Conservation (phyloP, 2,888 invertebrate genomes). For the Meghimatium bilineatum region DNA sequence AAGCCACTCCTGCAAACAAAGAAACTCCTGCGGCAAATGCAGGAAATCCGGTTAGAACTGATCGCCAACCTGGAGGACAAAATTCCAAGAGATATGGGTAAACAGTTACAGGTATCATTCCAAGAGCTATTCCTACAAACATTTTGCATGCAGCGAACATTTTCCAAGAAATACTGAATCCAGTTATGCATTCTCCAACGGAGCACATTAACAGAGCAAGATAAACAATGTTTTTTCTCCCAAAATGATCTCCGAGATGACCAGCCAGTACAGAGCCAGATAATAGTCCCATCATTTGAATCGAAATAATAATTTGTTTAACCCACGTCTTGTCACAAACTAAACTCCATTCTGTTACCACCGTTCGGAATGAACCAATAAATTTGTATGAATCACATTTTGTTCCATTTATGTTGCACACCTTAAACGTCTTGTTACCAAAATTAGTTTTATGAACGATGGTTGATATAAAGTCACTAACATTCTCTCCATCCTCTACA, state of each 20-base stretch:
- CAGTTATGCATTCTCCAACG: conserved; percentile 12
- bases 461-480: background rate
- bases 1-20: background rate
- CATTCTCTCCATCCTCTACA: background rate
- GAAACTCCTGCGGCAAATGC: background rate
- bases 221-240: conserved; percentile 65
- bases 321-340: conserved; percentile 65
- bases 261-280: conserved; percentile 70
- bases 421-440: background rate
- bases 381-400: background rate
- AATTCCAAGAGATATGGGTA: conserved; percentile 24
- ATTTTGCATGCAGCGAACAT: conserved; percentile 24
- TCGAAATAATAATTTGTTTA: conserved; percentile 64
- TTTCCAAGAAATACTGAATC: conserved; percentile 16
- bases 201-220: background rate
- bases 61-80: background rate
- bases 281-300: conserved; percentile 73
- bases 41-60: background rate
- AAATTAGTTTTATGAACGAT: background rate
- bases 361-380: background rate
- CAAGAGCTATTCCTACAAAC: conserved; percentile 8
- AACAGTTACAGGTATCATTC: background rate
- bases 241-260: conserved; percentile 71
- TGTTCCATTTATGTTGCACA: conserved; percentile 3
- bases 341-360: conserved; percentile 64